These are phyloP conservation scores for Gambusia affinis DNA, from an alignment of 2,113 vertebrate genomes.

Conservation along the genomic window DNA sequence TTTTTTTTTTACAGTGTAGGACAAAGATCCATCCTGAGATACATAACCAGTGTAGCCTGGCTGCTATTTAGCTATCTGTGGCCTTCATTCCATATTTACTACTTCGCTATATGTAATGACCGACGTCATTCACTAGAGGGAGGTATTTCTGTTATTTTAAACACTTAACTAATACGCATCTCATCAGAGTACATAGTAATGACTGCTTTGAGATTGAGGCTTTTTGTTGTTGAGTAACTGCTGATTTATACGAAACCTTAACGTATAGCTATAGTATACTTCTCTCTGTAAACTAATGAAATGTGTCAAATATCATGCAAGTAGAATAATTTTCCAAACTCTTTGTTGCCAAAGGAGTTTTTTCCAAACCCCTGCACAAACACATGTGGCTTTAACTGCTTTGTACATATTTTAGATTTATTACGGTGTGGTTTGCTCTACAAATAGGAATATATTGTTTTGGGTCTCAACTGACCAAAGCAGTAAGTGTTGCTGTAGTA, in stretches of 20 bases:
- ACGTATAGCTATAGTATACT: background rate
- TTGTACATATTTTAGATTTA: slow-evolving; percentile 5
- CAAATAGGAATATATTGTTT: background rate
- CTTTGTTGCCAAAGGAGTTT: slow-evolving; percentile 3
- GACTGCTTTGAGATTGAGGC: slow-evolving; percentile 3
- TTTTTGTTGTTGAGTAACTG: slow-evolving; percentile 1
- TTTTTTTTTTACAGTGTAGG: background rate
- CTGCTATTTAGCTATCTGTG: slow-evolving; percentile 38
- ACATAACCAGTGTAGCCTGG: slow-evolving; percentile 9
- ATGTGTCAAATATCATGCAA: slow-evolving; percentile 17
- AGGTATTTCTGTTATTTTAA: slow-evolving; percentile 38
- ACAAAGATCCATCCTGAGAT: slow-evolving; percentile 1
- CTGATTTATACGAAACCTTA: background rate
- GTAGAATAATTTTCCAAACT: slow-evolving; percentile 11
- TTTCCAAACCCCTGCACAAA: slow-evolving; percentile 21
- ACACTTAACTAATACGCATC: background rate
- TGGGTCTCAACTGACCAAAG: slow-evolving; percentile 1
- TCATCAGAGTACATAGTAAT: slow-evolving; percentile 8
- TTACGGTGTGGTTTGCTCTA: background rate
- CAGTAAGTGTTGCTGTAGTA: background rate
- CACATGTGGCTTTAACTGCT: slow-evolving; percentile 31
- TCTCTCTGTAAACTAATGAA: background rate
- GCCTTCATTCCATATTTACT: slow-evolving; percentile 12
- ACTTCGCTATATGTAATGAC: slow-evolving; percentile 37
- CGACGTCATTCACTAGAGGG: slow-evolving; percentile 49